Evolutionary conservation across 2,888 invertebrate species (phyloP).

Genomic region (Lasioglossum oenotherae): DNA sequence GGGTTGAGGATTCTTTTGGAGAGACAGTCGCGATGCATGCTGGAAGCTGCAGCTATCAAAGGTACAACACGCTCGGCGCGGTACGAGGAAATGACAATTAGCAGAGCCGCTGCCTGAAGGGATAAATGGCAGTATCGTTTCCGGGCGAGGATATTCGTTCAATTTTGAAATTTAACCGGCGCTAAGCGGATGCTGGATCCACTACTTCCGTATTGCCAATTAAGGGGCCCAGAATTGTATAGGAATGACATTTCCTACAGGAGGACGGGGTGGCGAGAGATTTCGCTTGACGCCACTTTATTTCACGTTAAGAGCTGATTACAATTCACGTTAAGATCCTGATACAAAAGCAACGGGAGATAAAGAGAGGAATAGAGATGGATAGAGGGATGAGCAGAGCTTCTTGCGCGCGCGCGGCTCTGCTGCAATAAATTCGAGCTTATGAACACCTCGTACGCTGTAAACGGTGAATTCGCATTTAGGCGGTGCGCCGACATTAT

Average conservation of each 20-base stretch:
- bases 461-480: slow-evolving; percentile 45
- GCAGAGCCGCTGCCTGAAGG: neutral
- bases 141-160: neutral
- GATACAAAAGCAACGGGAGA: slow-evolving; percentile 25
- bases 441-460: slow-evolving; percentile 25
- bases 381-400: neutral
- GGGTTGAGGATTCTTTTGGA: too few relatives aligned
- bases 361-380: neutral
- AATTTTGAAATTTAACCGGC: neutral
- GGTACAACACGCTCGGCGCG: too few relatives aligned
- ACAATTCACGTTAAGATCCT: neutral
- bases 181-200: neutral
- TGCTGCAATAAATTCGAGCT: slow-evolving; percentile 42
- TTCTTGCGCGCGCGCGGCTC: slow-evolving; percentile 9
- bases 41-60: too few relatives aligned
- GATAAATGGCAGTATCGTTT: too few relatives aligned
- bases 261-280: neutral
- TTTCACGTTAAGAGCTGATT: neutral
- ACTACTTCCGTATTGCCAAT: neutral
- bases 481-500: too few relatives aligned
- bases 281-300: slow-evolving; percentile 14
- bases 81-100: neutral
- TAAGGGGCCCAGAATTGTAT: slow-evolving; percentile 7
- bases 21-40: too few relatives aligned
- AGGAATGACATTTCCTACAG: slow-evolving; percentile 24